Evolutionary conservation across 1,140 invertebrate genomes (phyloP).

Genomic region (Drosophila simulans): DNA sequence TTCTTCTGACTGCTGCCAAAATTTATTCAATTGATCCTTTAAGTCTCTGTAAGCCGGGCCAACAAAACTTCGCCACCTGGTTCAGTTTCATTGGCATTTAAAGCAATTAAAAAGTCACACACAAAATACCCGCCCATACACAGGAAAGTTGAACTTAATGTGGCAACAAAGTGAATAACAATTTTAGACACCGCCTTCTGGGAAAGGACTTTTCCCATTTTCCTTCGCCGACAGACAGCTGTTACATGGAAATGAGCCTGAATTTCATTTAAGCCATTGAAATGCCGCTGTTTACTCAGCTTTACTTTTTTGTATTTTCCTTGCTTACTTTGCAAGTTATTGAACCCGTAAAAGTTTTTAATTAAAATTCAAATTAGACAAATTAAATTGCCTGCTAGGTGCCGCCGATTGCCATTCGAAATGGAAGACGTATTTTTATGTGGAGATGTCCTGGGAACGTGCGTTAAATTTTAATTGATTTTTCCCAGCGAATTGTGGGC

Average conservation of each 20-base stretch:
- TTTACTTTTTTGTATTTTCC: conserved; percentile 1
- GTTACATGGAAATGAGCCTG: conserved; percentile 67
- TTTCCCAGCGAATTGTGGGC: conserved; percentile 66
- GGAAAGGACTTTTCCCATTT: not conserved
- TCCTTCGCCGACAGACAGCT: conserved; percentile 53
- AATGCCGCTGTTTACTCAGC: conserved; percentile 28
- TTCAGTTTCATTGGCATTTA: conserved; percentile 18
- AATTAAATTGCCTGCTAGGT: conserved; percentile 60
- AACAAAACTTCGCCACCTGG: conserved; percentile 22
- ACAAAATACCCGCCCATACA: conserved; percentile 30
- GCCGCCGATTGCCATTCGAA: conserved; percentile 31
- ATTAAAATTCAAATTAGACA: conserved; percentile 80
- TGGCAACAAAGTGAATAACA: conserved; percentile 50
- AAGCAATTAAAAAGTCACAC: conserved; percentile 51
- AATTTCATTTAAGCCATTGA: conserved; percentile 39
- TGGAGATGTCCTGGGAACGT: conserved; percentile 42
- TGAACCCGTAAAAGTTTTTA: conserved; percentile 80
- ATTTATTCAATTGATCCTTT: conserved; percentile 16
- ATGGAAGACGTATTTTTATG: conserved; percentile 38
- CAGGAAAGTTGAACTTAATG: conserved; percentile 39
- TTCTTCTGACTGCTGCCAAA: conserved; percentile 14
- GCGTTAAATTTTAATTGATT: conserved; percentile 82
- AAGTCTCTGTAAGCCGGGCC: conserved; percentile 19
- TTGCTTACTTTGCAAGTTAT: conserved; percentile 59
- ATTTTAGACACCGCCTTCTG: conserved; percentile 33